phyloP scores from a whole-genome alignment of 2,797 vertebrate species.

The Parotocinclus haroldoi region DNA sequence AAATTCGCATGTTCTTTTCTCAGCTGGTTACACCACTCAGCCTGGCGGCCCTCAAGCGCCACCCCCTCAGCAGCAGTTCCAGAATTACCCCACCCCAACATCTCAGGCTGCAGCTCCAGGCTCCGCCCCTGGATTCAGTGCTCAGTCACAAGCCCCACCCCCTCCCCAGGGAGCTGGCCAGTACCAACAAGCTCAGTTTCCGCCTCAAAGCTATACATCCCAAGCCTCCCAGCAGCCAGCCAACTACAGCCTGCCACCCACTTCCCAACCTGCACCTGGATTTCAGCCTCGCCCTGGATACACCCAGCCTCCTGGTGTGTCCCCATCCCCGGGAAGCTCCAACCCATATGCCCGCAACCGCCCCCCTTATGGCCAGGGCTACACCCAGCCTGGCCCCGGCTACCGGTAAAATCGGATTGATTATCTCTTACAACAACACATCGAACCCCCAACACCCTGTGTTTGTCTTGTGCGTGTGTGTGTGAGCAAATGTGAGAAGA shows the following conservation, averaged over 20 bases:
- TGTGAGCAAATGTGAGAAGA: neutral
- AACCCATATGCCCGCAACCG: constrained; percentile 95
- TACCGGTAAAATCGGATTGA: constrained; percentile 73
- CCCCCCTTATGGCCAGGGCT: constrained; percentile 87
- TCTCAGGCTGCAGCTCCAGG: constrained; percentile 80
- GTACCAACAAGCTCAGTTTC: constrained; percentile 83
- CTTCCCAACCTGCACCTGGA: constrained; percentile 76
- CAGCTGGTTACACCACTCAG: constrained; percentile 87
- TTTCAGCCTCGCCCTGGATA: constrained; percentile 88
- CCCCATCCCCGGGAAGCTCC: constrained; percentile 82
- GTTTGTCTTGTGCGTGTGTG: constrained; percentile 33
- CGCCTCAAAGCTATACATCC: constrained; percentile 88
- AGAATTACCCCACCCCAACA: constrained; percentile 83
- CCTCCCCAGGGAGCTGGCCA: constrained; percentile 81
- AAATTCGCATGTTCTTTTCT: neutral
- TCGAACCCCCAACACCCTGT: constrained; percentile 33
- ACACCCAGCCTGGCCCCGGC: constrained; percentile 92
- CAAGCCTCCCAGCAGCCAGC: constrained; percentile 84
- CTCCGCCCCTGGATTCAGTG: constrained; percentile 49
- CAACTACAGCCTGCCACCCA: constrained; percentile 81
- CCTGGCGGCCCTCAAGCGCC: constrained; percentile 73
- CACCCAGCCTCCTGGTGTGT: constrained; percentile 83
- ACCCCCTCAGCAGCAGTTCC: constrained; percentile 86
- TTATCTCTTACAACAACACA: constrained; percentile 36
- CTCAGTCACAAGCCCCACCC: constrained; percentile 75